These are phyloP conservation scores for Pterostichus niger DNA, from an alignment of 2,888 invertebrate species.

Conservation along the genomic window DNA sequence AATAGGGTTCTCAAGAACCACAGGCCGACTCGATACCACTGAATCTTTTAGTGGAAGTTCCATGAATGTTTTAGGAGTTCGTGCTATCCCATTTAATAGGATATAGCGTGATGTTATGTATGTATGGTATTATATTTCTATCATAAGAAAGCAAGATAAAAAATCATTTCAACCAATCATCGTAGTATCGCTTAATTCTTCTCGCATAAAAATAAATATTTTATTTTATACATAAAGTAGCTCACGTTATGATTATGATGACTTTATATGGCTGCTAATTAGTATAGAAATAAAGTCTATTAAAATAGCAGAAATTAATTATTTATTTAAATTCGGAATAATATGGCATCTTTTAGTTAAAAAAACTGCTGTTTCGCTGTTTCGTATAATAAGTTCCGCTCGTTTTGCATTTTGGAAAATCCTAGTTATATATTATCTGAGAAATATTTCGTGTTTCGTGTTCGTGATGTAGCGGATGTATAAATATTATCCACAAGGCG, in stretches of 20 bases:
- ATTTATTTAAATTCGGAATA: conserved; percentile 3
- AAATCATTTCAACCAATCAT: too few relatives aligned
- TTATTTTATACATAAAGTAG: conserved; percentile 1
- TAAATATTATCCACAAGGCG: conserved; percentile 8
- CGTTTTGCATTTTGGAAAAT: conserved; percentile 48
- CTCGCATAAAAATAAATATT: background rate
- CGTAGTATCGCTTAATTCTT: background rate
- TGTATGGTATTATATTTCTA: too few relatives aligned
- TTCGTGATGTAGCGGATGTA: conserved; percentile 18
- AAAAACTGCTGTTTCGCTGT: conserved; percentile 19
- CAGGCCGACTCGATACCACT: too few relatives aligned
- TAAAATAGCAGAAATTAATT: conserved; percentile 35
- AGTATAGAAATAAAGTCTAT: conserved; percentile 11
- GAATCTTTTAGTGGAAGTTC: too few relatives aligned
- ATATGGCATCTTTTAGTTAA: background rate
- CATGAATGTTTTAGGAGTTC: too few relatives aligned
- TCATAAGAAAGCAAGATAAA: too few relatives aligned
- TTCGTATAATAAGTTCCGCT: conserved; percentile 51
- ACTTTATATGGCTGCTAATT: conserved; percentile 7
- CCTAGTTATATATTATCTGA: conserved; percentile 29
- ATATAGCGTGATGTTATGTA: too few relatives aligned
- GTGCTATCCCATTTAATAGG: too few relatives aligned
- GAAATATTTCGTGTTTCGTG: background rate
- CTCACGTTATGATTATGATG: background rate
- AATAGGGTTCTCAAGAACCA: too few relatives aligned